Evolutionary conservation across 2,113 vertebrate species (phyloP), one percentile per base, ranked within the genome.

Genomic region (Protomyctophum bolini): DNA sequence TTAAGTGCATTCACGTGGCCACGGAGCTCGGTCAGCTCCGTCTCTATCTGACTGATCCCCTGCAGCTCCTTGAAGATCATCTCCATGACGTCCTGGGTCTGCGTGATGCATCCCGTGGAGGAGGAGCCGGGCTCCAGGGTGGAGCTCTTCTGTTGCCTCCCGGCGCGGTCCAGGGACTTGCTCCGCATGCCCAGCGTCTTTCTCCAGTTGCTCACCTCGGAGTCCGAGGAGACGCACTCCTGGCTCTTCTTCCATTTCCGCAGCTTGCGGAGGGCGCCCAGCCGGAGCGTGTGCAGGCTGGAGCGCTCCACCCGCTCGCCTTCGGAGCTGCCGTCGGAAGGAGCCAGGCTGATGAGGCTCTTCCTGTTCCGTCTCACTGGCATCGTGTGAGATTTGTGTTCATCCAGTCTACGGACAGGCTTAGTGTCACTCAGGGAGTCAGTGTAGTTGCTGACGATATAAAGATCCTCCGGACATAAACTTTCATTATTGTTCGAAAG

Each of bases 11-110:
- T 97, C 45, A 99, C 98, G 0, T 99, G 98, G 0, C 97, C 97
- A 64, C 98, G 93, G 62, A 99, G 89, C 85, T 99, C 98, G 62
- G 95, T 96, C 47, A 99, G 94, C 87, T 99, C 97, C 1, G 96
- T 96, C 88, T 99, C 98, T 41, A 99, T 99, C 87, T 99, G 98
- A 87, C 98, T 98, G 86, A 99, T 99, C 59, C 98, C 98, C 85
- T 99, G 98, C 75, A 99, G 96, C 77, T 99, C 98, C 87, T 98
- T 99, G 68, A 99, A 99, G 76, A 99, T 99, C 97, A 99, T 98
- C 91, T 99, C 98, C 97, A 99, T 99, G 65, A 99, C 97, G 89
- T 98, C 97, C 6, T 98, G 97, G 6, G 98, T 99, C 83, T 98
- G 97, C 86, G 95, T 98, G 82, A 99, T 97, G 83, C 96, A 98